Percentiles rank a stretch among this genome's conserved stretches.
Evolutionary conservation across 2,797 vertebrate genomes (phyloP).

Genomic region (Rhinatrema bivittatum): DNA sequence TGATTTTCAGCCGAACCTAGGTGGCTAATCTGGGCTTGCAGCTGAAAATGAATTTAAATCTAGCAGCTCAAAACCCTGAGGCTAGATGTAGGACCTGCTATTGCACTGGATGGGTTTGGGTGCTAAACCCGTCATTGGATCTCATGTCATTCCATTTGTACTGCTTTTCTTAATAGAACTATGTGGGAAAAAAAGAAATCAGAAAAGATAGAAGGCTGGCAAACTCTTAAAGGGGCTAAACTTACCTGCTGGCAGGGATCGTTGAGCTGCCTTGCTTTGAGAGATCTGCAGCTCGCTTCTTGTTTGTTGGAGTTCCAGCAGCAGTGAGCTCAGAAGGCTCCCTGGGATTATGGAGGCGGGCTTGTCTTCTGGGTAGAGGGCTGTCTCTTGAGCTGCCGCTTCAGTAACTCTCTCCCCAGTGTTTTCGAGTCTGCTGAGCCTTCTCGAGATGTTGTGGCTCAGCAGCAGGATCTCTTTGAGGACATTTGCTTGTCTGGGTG

Average conservation of each 20-base stretch:
- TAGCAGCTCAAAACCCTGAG: no score
- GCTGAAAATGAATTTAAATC: no score
- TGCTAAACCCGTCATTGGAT: no score
- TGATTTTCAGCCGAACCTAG: no score
- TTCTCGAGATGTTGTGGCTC: constrained; percentile 40
- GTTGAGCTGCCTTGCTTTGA: constrained; percentile 45
- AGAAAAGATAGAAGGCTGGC: no score
- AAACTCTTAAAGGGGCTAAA: constrained; percentile 1
- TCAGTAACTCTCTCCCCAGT: constrained; percentile 30
- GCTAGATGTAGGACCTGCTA: no score
- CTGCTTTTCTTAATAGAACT: no score
- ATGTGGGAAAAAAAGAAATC: no score
- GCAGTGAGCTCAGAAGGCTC: constrained; percentile 26
- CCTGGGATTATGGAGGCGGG: constrained; percentile 17
- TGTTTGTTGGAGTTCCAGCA: constrained; percentile 50
- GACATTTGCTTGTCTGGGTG: constrained; percentile 27
- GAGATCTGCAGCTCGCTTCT: constrained; percentile 47
- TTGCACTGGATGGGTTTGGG: no score
- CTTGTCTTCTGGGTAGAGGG: constrained; percentile 38
- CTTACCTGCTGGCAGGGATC: constrained; percentile 76
- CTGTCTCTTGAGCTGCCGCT: constrained; percentile 25
- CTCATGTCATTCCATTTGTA: no score
- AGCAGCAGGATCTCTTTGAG: constrained; percentile 62
- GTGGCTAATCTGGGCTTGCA: no score
- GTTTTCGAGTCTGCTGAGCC: constrained; percentile 63